These are phyloP conservation scores for Hoplostethus mediterraneus DNA, from an alignment of 2,797 vertebrate genomes.

Conservation along the genomic window DNA sequence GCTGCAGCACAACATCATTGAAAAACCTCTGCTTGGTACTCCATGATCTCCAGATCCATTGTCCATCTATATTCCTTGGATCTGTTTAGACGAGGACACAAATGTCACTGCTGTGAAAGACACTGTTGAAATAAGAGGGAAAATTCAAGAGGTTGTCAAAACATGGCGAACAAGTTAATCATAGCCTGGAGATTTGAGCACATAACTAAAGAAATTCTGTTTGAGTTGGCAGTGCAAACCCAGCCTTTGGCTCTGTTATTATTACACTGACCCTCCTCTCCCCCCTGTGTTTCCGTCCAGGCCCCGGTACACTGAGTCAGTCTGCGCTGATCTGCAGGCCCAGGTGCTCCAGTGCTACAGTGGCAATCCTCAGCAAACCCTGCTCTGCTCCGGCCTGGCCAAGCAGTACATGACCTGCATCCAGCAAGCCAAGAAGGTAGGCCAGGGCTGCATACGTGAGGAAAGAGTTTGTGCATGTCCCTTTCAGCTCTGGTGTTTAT, in stretches of 20 bases:
- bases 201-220: not conserved
- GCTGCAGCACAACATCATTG: not conserved
- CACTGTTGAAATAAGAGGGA: not conserved
- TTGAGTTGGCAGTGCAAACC: not conserved
- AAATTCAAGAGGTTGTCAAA: too few relatives aligned
- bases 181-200: not conserved
- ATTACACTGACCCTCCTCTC: slow-evolving; percentile 29
- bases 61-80: not conserved
- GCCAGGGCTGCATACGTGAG: slow-evolving; percentile 50
- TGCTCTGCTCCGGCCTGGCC: slow-evolving; percentile 91
- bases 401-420: slow-evolving; percentile 93
- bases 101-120: not conserved
- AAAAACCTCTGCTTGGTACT: not conserved
- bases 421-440: slow-evolving; percentile 89
- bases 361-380: slow-evolving; percentile 88
- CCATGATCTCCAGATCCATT: not conserved
- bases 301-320: slow-evolving; percentile 70
- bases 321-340: slow-evolving; percentile 90
- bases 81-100: not conserved
- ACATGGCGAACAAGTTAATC: too few relatives aligned
- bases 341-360: slow-evolving; percentile 92
- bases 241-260: not conserved
- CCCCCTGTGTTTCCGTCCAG: slow-evolving; percentile 43
- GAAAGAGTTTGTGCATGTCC: slow-evolving; percentile 6
- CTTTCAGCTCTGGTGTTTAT: not conserved